These are phyloP conservation scores for Hemibagrus guttatus DNA, from an alignment of 2,797 vertebrate species.

Conservation along the genomic window DNA sequence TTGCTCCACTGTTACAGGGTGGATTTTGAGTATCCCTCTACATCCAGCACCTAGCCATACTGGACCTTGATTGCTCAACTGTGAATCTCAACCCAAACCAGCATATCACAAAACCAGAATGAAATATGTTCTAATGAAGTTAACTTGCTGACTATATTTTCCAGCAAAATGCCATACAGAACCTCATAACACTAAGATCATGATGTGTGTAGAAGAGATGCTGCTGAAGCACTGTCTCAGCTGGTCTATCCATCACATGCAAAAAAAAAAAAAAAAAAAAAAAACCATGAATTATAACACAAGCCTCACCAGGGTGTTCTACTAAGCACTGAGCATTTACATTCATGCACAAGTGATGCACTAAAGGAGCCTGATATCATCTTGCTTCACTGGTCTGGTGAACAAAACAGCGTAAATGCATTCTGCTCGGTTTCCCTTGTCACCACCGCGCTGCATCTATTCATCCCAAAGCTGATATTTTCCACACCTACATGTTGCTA, in stretches of 20 bases:
- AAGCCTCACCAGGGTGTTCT: constrained; percentile 8
- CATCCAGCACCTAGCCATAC: not conserved
- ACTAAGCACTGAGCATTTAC: constrained; percentile 8
- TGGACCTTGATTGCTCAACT: not conserved
- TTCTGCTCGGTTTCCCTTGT: constrained; percentile 33
- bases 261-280: constrained; percentile 33
- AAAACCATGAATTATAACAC: constrained; percentile 30
- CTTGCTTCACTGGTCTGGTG: constrained; percentile 32
- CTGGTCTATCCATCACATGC: constrained; percentile 34
- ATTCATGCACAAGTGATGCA: constrained; percentile 8
- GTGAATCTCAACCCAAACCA: not conserved
- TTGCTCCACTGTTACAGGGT: not conserved
- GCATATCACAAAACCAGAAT: not conserved
- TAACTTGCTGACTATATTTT: not conserved
- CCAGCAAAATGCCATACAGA: not conserved
- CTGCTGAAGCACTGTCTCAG: constrained; percentile 27
- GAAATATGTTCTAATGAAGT: not conserved
- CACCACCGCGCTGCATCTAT: constrained; percentile 1
- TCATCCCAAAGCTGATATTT: constrained; percentile 24
- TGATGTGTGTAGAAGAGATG: constrained; percentile 3
- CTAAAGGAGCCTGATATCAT: constrained; percentile 25
- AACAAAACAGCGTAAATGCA: constrained; percentile 39
- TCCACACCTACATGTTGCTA: constrained; percentile 50
- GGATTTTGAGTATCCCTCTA: not conserved
- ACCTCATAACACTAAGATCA: constrained; percentile 10